Base-by-base conservation (phyloP, 2,113 vertebrate genomes). In the Passer domesticus region DNA sequence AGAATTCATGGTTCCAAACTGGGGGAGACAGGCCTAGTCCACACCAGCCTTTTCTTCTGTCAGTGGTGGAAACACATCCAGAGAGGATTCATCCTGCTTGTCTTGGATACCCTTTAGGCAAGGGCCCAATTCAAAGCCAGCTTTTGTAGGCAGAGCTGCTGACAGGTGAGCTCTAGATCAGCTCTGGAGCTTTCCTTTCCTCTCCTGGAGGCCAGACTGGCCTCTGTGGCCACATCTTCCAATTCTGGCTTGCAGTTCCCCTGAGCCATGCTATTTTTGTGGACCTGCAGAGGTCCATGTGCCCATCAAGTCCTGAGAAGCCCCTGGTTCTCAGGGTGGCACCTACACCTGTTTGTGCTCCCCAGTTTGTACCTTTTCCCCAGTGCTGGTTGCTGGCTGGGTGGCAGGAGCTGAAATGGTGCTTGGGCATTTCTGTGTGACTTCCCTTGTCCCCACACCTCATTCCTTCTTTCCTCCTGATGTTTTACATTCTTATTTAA, bases 201-300 rank as follows among this genome's bases (percentile, higher is more conserved):
- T 56, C 18, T 72, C 10, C 46, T 60, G 46, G 27, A 64, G 49
- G 30, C 22, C 60, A 84, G 21, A 15, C 15, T 84, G 53, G 33
- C 25, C 21, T 35, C 28, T 52, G 0, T 31, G 70, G 41, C 55
- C 17, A 6, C 56, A 46, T 27, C 16, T 56, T 69, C 46, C 50
- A 58, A 18, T 37, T 82, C 21, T 75, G 72, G 33, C 17, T 68
- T 73, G 76, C 41, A 22, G 27, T 46, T 80, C 25, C 8, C 49
- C 31, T 16, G 49, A 2, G 55, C 39, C 10, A 27, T 0, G 0
- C 23, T 9, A 0, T 13, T 70, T 81, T 35, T 63, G 31, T 39
- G 15, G 56, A 15, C 7, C 50, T 67, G 33, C 43, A 82, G 60
- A 70, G 73, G 13, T 62, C 31, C 41, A 7, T 0, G 0, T 52